phyloP scores from a whole-genome alignment of 1,140 invertebrate genomes.

The Drosophila auraria region DNA sequence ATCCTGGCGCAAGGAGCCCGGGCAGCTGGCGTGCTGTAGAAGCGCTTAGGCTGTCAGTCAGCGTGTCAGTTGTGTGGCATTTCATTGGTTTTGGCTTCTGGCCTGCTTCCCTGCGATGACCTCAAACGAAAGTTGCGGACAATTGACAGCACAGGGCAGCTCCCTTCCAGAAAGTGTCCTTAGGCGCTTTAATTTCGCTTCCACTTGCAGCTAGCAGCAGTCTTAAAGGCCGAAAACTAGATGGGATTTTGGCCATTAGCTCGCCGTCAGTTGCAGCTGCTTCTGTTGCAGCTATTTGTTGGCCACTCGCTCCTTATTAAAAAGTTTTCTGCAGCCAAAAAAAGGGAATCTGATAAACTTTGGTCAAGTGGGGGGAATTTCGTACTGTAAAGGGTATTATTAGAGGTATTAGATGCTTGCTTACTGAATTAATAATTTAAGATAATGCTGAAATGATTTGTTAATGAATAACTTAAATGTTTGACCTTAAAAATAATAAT shows the following conservation, averaged over 20 bases:
- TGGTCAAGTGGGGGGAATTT: constrained; percentile 38
- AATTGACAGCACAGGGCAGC: constrained; percentile 36
- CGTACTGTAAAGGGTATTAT: background rate
- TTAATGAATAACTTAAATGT: too few species aligned
- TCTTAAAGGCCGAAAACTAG: constrained; percentile 22
- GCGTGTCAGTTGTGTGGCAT: constrained; percentile 58
- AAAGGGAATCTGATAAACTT: constrained; percentile 60
- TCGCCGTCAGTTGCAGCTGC: constrained; percentile 34
- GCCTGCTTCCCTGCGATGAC: constrained; percentile 13
- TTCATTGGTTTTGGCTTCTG: constrained; percentile 53
- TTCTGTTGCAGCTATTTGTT: constrained; percentile 41
- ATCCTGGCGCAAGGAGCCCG: constrained; percentile 15
- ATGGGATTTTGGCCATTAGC: constrained; percentile 29
- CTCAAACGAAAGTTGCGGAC: constrained; percentile 40
- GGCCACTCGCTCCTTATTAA: constrained; percentile 39
- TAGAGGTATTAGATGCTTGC: background rate
- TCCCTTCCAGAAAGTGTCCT: constrained; percentile 27
- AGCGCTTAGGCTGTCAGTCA: constrained; percentile 68
- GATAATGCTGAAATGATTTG: too few species aligned
- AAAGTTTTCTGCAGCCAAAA: constrained; percentile 54
- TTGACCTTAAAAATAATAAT: too few species aligned
- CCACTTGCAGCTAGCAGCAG: background rate
- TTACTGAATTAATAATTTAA: too few species aligned
- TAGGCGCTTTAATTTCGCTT: constrained; percentile 31
- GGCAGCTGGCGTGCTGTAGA: constrained; percentile 15